Base-by-base conservation (phyloP, 2,888 invertebrate species). In the Drosophila buzzatii region DNA sequence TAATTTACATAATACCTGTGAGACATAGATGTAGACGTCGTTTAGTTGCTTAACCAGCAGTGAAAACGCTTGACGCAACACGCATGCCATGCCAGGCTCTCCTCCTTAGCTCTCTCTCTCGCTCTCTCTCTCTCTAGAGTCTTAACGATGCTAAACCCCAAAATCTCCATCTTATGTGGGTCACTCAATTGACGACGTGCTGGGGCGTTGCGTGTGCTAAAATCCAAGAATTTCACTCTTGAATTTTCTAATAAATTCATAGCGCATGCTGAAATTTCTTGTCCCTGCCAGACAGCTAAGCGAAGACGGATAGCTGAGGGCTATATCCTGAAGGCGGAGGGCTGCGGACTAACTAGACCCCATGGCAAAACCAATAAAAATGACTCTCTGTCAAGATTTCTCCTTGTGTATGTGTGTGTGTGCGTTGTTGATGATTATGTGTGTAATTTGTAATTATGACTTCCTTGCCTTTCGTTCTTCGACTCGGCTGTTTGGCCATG, bases 201-300 rank as follows among this genome's bases (percentile, higher is more conserved):
- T 67, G 73, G 71, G 33, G 75, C 61, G 57, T 76, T 66, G 62
- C 73, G 79, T 86, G 83, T 61, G 73, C 37, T 68, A 41, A 83
- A 84, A 84, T 84, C 84, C 69, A 63, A 84, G 89, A 83, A 81
- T 81, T 89, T 84, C 85, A 87, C 88, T 87, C 85, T 79, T 76
- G 85, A 90, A 76, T 51, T 85, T 89, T 89, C 88, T 85, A 89
- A 90, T 90, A 86, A 89, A 86, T 86, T 86, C 86, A 85, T 78
- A 71, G 86, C 70, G 49, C 66, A 45, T 33, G 39, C 60, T 56
- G 47, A 55, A 16, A 37, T 53, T 37, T 16, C 8, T 16, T 37
- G 35, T 35, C 44, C 55, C 31, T 39, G 51, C 42, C 59, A 45
- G 31, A 41, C 58, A 47, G 62, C 35, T 12, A 27, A 49, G 23